phyloP scores from a whole-genome alignment of 2,113 vertebrate genomes.

The Marmota monax region DNA sequence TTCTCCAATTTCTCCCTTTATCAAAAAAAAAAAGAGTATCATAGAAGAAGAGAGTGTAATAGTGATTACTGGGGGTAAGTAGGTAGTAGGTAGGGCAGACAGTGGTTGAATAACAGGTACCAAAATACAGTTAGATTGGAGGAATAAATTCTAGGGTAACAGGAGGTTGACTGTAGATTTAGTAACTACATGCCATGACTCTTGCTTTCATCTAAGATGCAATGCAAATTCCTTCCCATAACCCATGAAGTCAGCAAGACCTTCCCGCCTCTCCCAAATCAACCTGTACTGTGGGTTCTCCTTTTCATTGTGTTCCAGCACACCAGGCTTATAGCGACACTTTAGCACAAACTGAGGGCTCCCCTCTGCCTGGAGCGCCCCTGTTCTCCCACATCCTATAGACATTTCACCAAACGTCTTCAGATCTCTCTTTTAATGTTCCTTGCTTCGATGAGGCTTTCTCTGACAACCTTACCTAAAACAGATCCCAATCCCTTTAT shows the following conservation, averaged over 20 bases:
- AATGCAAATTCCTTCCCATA: not conserved
- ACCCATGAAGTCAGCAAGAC: no score
- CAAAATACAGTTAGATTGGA: not conserved
- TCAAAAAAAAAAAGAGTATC: not conserved
- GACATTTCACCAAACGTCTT: not conserved
- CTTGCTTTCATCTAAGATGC: not conserved
- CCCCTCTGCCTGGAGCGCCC: not conserved
- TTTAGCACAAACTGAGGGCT: not conserved
- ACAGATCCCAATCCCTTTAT: not conserved
- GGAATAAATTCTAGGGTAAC: not conserved
- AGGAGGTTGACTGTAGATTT: not conserved
- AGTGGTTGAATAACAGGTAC: not conserved
- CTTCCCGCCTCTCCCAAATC: not conserved
- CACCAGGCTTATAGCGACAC: not conserved
- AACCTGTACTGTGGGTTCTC: not conserved
- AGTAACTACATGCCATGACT: not conserved
- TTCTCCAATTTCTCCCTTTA: not conserved
- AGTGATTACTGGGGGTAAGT: not conserved
- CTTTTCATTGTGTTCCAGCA: not conserved
- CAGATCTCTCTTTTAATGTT: not conserved
- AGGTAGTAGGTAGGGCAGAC: not conserved
- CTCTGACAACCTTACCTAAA: not conserved
- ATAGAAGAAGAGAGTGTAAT: not conserved
- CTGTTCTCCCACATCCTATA: not conserved
- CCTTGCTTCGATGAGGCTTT: not conserved